Evolutionary conservation across 2,113 vertebrate species (phyloP), one percentile per base, ranked within the genome.

Genomic region (Phrynosoma platyrhinos): DNA sequence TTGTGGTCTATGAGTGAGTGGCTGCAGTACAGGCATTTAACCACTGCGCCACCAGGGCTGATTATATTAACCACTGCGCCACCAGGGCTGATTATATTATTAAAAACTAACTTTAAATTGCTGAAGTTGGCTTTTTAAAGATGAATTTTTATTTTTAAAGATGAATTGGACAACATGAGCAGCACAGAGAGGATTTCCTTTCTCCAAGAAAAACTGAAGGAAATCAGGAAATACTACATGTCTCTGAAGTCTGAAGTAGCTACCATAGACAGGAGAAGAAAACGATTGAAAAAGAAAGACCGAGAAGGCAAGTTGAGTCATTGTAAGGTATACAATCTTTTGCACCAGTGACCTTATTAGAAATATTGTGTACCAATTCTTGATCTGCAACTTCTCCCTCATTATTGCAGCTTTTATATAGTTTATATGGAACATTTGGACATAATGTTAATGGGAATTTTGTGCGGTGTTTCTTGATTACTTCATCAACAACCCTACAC

Each of bases 201-300:
- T 96, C 97, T 99, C 7, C 99, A 99, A 97, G 98, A 99, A 66
- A 99, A 99, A 90, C 97, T 99, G 23, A 98, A 99, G 94, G 99
- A 99, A 96, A 99, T 99, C 94, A 96, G 98, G 92, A 99, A 98
- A 95, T 99, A 99, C 87, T 99, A 99, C 95, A 98, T 99, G 98
- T 98, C 97, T 79, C 94, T 99, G 92, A 99, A 99, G 95, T 99
- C 98, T 1, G 99, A 99, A 97, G 99, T 99, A 92, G 99, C 99
- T 14, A 99, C 99, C 86, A 99, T 99, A 90, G 99, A 99, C 95
- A 96, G 99, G 80, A 98, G 98, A 89, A 97, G 99, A 93, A 99
- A 99, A 93, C 96, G 98, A 87, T 97, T 99, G 89, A 99, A 99
- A 97, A 99, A 99, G 98, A 99, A 99, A 92, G 99, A 99, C 92